These are phyloP conservation scores for Huso huso DNA, from an alignment of 2,797 vertebrate genomes.

Conservation along the genomic window DNA sequence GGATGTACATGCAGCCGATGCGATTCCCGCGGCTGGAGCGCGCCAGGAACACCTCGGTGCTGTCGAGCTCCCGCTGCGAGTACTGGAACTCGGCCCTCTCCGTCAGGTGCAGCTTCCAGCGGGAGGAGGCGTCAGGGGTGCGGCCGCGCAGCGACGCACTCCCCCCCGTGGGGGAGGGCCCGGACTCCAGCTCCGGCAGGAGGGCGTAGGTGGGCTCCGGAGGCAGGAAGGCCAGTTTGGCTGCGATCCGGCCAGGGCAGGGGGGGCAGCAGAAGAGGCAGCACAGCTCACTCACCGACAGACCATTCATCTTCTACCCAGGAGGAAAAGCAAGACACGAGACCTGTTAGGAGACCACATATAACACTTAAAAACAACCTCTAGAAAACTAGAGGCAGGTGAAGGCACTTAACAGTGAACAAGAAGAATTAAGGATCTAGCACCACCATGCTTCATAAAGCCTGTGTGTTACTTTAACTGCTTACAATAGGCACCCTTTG, in stretches of 20 bases:
- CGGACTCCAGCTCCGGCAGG: conserved; percentile 69
- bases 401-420: background rate
- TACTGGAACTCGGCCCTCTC: conserved; percentile 94
- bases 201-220: conserved; percentile 85
- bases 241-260: conserved; percentile 86
- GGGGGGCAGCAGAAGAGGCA: conserved; percentile 97
- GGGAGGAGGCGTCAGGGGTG: conserved; percentile 38
- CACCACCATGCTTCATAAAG: background rate
- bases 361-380: conserved; percentile 25
- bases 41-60: conserved; percentile 85
- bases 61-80: conserved; percentile 83
- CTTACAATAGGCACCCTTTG: no score
- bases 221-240: conserved; percentile 92
- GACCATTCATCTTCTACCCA: conserved; percentile 80
- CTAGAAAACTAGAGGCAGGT: background rate
- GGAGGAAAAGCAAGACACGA: conserved; percentile 20
- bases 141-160: conserved; percentile 21
- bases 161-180: conserved; percentile 30
- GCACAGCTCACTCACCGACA: conserved; percentile 89
- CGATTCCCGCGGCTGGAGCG: conserved; percentile 83
- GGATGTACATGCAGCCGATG: conserved; percentile 91
- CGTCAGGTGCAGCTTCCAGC: conserved; percentile 86
- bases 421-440: background rate
- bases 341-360: conserved; percentile 29
- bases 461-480: no score